phyloP scores from a whole-genome alignment of 2,113 vertebrate species.

The Lepisosteus osseus region DNA sequence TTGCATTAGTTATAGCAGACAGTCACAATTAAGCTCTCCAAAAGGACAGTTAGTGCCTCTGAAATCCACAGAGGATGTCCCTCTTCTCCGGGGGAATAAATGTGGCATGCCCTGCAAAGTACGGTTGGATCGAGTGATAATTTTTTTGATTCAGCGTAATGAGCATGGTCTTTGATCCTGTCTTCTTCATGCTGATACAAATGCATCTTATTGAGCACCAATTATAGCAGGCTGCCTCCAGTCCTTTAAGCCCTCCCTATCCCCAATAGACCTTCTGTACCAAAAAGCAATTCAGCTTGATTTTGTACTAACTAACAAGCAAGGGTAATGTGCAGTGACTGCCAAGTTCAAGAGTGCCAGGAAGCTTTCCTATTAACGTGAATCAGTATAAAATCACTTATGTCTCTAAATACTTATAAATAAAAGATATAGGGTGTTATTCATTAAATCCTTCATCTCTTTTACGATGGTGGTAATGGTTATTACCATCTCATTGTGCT shows the following conservation, averaged over 20 bases:
- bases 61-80: neutral
- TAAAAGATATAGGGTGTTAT: too few relatives aligned
- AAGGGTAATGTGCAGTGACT: too few relatives aligned
- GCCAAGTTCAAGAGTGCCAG: too few relatives aligned
- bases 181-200: neutral
- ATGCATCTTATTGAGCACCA: conserved; percentile 16
- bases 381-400: too few relatives aligned
- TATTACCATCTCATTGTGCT: too few relatives aligned
- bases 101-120: neutral
- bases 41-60: neutral
- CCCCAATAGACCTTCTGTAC: neutral
- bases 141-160: conserved; percentile 6
- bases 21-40: neutral
- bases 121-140: conserved; percentile 10
- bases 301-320: too few relatives aligned
- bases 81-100: neutral
- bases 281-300: neutral
- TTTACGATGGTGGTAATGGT: too few relatives aligned
- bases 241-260: neutral
- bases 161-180: neutral
- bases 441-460: too few relatives aligned
- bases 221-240: conserved; percentile 1
- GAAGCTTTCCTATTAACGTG: too few relatives aligned
- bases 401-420: too few relatives aligned
- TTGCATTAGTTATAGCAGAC: too few relatives aligned